Base-by-base conservation (phyloP, 1,140 invertebrate genomes). In the Portunus trituberculatus region DNA sequence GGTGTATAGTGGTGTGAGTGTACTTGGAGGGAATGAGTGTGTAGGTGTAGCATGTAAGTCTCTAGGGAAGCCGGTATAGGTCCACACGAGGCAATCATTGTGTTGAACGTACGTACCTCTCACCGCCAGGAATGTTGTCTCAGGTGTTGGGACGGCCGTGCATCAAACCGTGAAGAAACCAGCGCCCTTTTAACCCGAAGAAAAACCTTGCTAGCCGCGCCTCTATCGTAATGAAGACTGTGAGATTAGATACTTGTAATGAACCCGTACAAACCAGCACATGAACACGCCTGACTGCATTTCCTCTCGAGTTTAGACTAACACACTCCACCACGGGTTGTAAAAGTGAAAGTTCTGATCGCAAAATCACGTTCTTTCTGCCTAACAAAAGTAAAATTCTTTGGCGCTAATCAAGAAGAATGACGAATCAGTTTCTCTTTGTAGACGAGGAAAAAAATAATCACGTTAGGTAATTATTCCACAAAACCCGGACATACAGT, bases 331-430 rank as follows among this genome's bases (percentile, higher is more conserved):
- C 67, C n/a, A 25, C 25, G n/a, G 10, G 67, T 76, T 76, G 67
- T 59, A 76, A 76, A 76, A 76, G 67, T 76, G 67, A 76, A 76
- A 76, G 67, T n/a, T 76, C 67, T 76, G 12, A 12, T n/a, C 67
- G 16, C 7, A 76, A 39, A 20, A 20, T 76, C 0, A 76, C 20
- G 16, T 76, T 76, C n/a, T 20, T 76, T 39, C 39, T 39, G 39
- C 67, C 67, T n/a, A 76, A 76, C 67, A 76, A 76, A 76, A 76
- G 67, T 76, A 76, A 76, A 76, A n/a, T 76, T 76, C 67, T 25
- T 12, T 76, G 67, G 0, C 67, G 67, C 12, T 76, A n/a, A 76
- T 76, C 67, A 76, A 76, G 67, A 7, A n/a, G 20, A 25, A 76
- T 76, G 67, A 76, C 67, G 25, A 76, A 76, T 76, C 67, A 76